Percentiles rank a stretch among this genome's conserved stretches.
These are phyloP conservation scores for Apocheima hispidaria DNA, from an alignment of 2,888 invertebrate genomes.

Conservation along the genomic window DNA sequence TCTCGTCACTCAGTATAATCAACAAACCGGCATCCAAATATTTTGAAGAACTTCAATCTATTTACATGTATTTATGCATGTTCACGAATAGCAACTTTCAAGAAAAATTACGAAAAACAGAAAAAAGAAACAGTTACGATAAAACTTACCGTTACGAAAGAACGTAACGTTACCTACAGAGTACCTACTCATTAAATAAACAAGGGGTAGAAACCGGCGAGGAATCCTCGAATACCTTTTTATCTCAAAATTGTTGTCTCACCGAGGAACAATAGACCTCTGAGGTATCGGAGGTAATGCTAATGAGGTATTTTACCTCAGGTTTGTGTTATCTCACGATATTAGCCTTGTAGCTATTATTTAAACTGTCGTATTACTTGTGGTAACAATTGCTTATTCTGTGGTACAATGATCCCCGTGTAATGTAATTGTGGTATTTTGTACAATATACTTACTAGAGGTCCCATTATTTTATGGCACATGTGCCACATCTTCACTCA, in stretches of 20 bases:
- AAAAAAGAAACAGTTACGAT: no score
- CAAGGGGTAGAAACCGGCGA: background rate
- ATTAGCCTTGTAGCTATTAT: background rate
- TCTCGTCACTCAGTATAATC: no score
- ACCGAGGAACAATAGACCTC: conserved; percentile 7
- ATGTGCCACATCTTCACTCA: no score
- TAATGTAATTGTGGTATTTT: background rate
- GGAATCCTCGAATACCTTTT: conserved; percentile 8
- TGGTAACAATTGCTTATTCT: background rate
- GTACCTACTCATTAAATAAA: conserved; percentile 4
- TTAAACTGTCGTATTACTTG: background rate
- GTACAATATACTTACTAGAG: no score
- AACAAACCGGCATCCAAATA: no score
- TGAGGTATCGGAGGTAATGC: conserved; percentile 17
- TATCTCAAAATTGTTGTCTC: conserved; percentile 23
- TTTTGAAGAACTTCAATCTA: background rate
- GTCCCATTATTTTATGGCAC: no score
- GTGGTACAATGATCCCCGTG: background rate
- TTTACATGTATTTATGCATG: background rate
- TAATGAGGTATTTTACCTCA: conserved; percentile 20
- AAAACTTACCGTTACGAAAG: no score
- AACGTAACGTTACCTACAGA: no score
- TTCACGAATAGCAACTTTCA: background rate
- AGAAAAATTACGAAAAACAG: background rate
- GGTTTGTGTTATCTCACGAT: conserved; percentile 16